Percentiles rank a stretch among this genome's conserved stretches.
Evolutionary conservation across 2,888 invertebrate species (phyloP).

Genomic region (Cheilosia scutellata): DNA sequence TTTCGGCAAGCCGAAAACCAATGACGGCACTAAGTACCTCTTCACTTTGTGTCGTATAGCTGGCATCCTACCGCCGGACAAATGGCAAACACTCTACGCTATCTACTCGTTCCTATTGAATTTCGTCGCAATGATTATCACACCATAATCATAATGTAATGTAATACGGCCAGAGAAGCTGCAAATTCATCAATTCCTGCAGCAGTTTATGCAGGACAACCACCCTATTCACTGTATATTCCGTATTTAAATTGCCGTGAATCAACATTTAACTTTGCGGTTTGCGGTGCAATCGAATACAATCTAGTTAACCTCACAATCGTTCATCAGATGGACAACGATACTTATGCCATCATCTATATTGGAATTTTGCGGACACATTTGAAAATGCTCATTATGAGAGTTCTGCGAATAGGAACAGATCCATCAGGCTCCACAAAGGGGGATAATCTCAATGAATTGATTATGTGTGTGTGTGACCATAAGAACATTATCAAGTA

Average conservation of each 20-base stretch:
- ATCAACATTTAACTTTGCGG: constrained; percentile 57
- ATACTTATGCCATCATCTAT: constrained; percentile 79
- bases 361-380: constrained; percentile 78
- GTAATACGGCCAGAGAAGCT: neutral
- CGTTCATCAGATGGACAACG: constrained; percentile 78
- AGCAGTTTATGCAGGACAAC: constrained; percentile 78
- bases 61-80: constrained; percentile 48
- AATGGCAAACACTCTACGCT: constrained; percentile 64
- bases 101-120: constrained; percentile 76
- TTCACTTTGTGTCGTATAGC: constrained; percentile 7
- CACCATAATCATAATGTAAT: constrained; percentile 77
- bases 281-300: constrained; percentile 77
- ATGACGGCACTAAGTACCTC: constrained; percentile 28
- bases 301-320: constrained; percentile 77
- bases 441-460: constrained; percentile 74
- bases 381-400: constrained; percentile 76
- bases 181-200: constrained; percentile 76
- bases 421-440: constrained; percentile 57
- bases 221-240: constrained; percentile 79
- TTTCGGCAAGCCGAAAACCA: neutral
- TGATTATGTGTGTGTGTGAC: constrained; percentile 78
- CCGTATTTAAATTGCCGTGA: constrained; percentile 79
- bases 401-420: constrained; percentile 76
- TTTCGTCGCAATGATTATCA: constrained; percentile 76
- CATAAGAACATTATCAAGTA: constrained; percentile 79